These are phyloP conservation scores for Alcedo atthis DNA, from an alignment of 2,797 vertebrate genomes.

Conservation along the genomic window DNA sequence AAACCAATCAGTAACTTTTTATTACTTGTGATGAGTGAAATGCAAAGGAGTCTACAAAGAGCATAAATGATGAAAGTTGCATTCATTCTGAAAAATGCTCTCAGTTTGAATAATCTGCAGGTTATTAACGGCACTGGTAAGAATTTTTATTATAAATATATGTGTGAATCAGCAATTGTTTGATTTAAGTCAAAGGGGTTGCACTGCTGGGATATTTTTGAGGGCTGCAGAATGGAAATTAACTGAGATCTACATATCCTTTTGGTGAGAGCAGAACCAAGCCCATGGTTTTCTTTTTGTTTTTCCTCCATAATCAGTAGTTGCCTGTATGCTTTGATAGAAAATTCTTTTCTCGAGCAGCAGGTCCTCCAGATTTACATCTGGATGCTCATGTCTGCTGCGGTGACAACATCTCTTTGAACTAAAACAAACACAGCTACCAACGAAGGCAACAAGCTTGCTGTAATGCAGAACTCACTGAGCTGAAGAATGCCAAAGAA, in stretches of 20 bases:
- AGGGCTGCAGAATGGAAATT: slow-evolving; percentile 33
- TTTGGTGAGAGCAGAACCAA: slow-evolving; percentile 3
- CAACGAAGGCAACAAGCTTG: neutral
- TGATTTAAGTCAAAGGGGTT: slow-evolving; percentile 21
- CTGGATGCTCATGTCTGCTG: neutral
- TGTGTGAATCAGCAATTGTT: slow-evolving; percentile 48
- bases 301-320: neutral
- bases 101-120: slow-evolving; percentile 43
- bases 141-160: slow-evolving; percentile 61
- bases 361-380: neutral
- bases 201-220: slow-evolving; percentile 25
- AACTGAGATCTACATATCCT: neutral
- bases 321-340: neutral
- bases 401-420: neutral
- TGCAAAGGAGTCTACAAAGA: slow-evolving; percentile 5
- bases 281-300: neutral
- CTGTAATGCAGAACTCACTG: neutral
- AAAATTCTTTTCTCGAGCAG: neutral
- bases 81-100: slow-evolving; percentile 41
- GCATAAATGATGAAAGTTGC: slow-evolving; percentile 24
- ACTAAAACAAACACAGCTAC: neutral
- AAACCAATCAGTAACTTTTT: slow-evolving; percentile 56
- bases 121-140: slow-evolving; percentile 26
- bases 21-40: slow-evolving; percentile 55
- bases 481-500: neutral